A percentile compares a stretch with the other conserved stretches of the same genome.
phyloP scores from a whole-genome alignment of 2,888 invertebrate species.

The Coelopa pilipes region DNA sequence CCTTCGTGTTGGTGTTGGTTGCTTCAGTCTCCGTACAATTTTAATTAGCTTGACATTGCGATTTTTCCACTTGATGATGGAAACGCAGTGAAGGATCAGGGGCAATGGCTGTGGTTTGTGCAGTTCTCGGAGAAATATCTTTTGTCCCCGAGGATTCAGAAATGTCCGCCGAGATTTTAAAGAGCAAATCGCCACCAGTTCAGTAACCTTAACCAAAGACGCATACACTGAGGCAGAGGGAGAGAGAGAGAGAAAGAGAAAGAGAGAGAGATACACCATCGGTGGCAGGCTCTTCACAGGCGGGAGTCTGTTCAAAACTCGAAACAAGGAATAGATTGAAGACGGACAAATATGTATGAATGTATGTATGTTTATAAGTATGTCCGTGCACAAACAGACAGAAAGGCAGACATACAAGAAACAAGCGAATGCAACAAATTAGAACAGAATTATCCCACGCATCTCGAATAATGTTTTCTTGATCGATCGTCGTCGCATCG shows the following conservation, averaged over 20 bases:
- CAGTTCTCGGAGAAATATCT: too few species aligned
- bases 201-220: conserved; percentile 12
- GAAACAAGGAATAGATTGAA: too few species aligned
- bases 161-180: conserved; percentile 16
- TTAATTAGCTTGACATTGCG: conserved; percentile 6
- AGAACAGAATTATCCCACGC: conserved; percentile 65
- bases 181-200: conserved; percentile 1
- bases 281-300: too few species aligned
- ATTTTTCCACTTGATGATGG: neutral
- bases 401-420: conserved; percentile 22
- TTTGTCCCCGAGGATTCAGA: neutral
- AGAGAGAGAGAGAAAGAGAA: too few species aligned
- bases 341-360: too few species aligned
- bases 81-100: neutral
- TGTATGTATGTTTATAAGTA: too few species aligned
- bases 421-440: conserved; percentile 56
- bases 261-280: too few species aligned
- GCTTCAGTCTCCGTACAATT: neutral
- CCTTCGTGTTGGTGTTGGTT: neutral
- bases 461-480: conserved; percentile 63
- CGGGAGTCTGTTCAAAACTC: too few species aligned
- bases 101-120: neutral
- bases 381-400: neutral
- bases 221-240: too few species aligned
- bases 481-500: conserved; percentile 48